Evolutionary conservation across 2,888 invertebrate species (phyloP).

Genomic region (Hydriomena furcata): DNA sequence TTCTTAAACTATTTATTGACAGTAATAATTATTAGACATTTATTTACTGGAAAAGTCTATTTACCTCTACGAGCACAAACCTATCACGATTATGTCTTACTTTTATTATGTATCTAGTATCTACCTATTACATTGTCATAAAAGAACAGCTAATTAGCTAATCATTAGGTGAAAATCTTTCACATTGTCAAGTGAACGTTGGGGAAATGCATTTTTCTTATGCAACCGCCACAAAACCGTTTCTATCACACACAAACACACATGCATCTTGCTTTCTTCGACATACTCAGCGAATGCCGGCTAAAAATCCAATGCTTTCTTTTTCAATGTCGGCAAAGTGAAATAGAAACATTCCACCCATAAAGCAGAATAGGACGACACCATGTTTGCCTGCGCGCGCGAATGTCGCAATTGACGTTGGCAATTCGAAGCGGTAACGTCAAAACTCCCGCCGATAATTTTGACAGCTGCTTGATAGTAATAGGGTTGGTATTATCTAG

Average conservation of each 20-base stretch:
- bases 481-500: constrained; percentile 57
- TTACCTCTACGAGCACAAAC: no score
- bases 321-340: constrained; percentile 74
- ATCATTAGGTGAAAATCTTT: constrained; percentile 30
- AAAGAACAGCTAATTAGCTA: constrained; percentile 14
- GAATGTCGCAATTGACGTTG: constrained; percentile 52
- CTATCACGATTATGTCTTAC: no score
- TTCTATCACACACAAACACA: constrained; percentile 82
- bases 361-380: constrained; percentile 54
- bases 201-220: constrained; percentile 79
- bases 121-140: constrained; percentile 2
- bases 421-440: constrained; percentile 46
- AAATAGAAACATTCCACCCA: constrained; percentile 46
- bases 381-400: constrained; percentile 40
- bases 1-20: no score
- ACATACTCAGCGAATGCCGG: constrained; percentile 75
- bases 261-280: constrained; percentile 81
- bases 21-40: no score
- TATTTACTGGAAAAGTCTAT: no score
- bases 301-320: constrained; percentile 78
- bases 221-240: constrained; percentile 73
- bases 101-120: background rate
- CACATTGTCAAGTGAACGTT: constrained; percentile 44
- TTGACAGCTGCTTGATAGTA: constrained; percentile 53
- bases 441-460: constrained; percentile 59